Evolutionary conservation across 92 coral and sea anemone species (phyloP), one percentile per base, ranked within the genome.

Genomic region (Palythoa grandiflora): DNA sequence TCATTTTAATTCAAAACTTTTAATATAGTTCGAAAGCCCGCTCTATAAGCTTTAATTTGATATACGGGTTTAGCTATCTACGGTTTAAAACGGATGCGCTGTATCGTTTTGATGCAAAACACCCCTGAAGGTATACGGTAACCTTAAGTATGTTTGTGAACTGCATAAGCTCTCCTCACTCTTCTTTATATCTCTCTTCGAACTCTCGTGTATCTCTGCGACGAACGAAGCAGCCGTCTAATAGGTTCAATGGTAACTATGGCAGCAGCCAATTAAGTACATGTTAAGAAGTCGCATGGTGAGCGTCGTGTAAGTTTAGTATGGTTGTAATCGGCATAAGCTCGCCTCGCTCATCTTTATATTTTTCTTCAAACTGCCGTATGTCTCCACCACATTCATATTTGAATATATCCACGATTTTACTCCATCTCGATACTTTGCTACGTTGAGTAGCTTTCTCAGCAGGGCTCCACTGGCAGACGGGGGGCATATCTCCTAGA

Each of bases 381-480:
- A 96, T 88, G 89, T 97, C 95, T 48, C 99, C 85, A 44, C 95
- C 93, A 71, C 99, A 97, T 84, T 95, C 98, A 75, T 92, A 92
- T 75, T 95, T 96, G 53, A 97, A 97, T 51, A 97, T 95, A 68
- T 97, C 99, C 80, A 94, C 99, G 36, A 97, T 93, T 79, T 97
- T 97, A 84, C 94, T 93, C 99, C 99, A 97, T 47, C 99, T 94
- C 53, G 98, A 97, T n/a, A 97, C 92, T 88, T 97, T 97, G 77
- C 98, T 97, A 10, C 97, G 89, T 77, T 97, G 98, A 14, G 98
- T 91, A 6, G 96, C 92, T 70, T 94, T 95, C 89, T 97, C 98
- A 15, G 96, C 86, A 11, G 99, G 89, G 7, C 98, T 89, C 99
- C 99, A 97, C 68, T 94, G 96, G 37, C 96, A 95, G 28, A 97